These are phyloP conservation scores for Lethrus apterus DNA, from an alignment of 1,140 invertebrate species.

Conservation along the genomic window DNA sequence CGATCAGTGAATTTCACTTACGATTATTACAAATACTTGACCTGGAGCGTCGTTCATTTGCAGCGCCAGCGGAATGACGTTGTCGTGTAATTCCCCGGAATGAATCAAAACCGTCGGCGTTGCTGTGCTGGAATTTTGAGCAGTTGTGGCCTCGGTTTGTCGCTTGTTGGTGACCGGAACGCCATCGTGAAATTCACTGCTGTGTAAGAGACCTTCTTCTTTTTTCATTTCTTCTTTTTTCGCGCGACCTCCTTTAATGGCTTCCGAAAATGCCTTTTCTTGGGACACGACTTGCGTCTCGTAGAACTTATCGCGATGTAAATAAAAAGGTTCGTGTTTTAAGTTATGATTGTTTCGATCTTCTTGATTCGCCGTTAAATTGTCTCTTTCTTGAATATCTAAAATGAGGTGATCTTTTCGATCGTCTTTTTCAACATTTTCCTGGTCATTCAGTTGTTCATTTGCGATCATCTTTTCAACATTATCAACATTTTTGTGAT, in stretches of 20 bases:
- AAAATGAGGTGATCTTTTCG: too few species aligned
- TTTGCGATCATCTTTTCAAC: too few species aligned
- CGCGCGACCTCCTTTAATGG: not conserved
- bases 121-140: not conserved
- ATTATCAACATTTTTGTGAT: too few species aligned
- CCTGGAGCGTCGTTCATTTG: constrained; percentile 31
- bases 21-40: constrained; percentile 43
- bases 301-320: not conserved
- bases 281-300: not conserved
- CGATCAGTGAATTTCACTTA: constrained; percentile 31
- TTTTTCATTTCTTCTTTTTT: not conserved
- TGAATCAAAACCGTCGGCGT: constrained; percentile 15
- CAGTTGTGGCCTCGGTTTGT: not conserved
- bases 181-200: constrained; percentile 22
- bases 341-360: too few species aligned
- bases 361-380: too few species aligned
- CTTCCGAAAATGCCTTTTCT: constrained; percentile 9
- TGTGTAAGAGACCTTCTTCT: constrained; percentile 15
- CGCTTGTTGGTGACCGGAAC: constrained; percentile 6
- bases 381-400: too few species aligned
- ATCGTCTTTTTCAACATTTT: too few species aligned
- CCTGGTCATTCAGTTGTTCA: too few species aligned
- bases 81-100: constrained; percentile 29
- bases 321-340: constrained; percentile 1
- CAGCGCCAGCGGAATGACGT: constrained; percentile 21